Conservation (phyloP, 2,888 invertebrate species). For the Vannuccia rotundouncinata region DNA sequence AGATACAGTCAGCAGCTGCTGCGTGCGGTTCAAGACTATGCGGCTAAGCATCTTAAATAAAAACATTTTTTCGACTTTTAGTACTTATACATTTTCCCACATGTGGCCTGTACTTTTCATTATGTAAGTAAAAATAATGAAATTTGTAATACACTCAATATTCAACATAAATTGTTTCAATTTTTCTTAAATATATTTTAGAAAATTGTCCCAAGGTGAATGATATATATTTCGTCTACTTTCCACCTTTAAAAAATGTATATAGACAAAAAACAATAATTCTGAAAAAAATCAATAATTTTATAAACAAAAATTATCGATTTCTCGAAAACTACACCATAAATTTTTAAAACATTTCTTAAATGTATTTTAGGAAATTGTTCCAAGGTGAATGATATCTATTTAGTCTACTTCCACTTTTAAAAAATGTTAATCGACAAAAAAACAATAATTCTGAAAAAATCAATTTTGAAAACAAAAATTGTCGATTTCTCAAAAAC, state of each 20-base stretch:
- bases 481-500: constrained; percentile 30
- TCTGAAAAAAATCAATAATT: not conserved
- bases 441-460: not conserved
- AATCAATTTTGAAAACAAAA: constrained; percentile 30
- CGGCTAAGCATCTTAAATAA: constrained; percentile 2
- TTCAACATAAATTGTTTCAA: not conserved
- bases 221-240: constrained; percentile 11
- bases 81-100: not conserved
- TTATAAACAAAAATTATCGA: constrained; percentile 9
- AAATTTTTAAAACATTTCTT: not conserved
- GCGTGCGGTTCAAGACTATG: not conserved
- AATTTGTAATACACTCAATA: not conserved
- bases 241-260: not conserved
- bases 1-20: constrained; percentile 20
- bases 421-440: not conserved
- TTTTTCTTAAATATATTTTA: no score
- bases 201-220: no score
- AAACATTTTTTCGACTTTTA: not conserved
- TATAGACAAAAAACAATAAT: not conserved
- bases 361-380: not conserved
- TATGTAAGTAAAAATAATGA: not conserved
- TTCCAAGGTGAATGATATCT: not conserved
- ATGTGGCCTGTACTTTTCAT: not conserved
- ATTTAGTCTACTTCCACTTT: not conserved
- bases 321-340: constrained; percentile 14